Evolutionary conservation across 2,113 vertebrate genomes (phyloP).

Genomic region (Rallus limicola): DNA sequence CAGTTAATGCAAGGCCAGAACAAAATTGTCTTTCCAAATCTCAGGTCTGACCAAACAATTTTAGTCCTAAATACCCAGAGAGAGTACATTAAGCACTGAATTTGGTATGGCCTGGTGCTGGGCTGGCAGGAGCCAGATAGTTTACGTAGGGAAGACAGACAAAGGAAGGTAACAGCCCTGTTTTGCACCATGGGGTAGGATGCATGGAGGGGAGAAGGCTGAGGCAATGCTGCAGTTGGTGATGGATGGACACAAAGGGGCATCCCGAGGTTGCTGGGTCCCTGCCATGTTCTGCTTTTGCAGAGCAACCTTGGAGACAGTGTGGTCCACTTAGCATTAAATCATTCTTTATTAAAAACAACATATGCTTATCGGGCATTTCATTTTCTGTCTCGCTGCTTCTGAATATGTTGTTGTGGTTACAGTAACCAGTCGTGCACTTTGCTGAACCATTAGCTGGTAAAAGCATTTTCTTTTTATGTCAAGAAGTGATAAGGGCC

Average conservation of each 20-base stretch:
- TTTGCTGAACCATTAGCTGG: constrained; percentile 53
- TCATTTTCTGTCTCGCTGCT: constrained; percentile 46
- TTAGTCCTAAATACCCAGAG: background rate
- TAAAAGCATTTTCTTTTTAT: constrained; percentile 44
- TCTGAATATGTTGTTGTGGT: constrained; percentile 29
- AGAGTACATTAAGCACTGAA: background rate
- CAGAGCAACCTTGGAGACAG: background rate
- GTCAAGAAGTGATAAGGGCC: constrained; percentile 21
- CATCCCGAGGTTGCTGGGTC: fast-evolving
- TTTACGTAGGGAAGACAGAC: background rate
- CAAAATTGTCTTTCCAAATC: background rate
- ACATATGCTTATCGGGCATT: background rate
- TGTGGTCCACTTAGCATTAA: background rate
- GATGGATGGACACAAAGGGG: background rate
- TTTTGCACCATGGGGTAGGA: background rate
- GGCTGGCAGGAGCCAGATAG: background rate
- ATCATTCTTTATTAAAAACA: constrained; percentile 47
- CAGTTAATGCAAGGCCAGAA: background rate
- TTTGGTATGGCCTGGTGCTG: background rate
- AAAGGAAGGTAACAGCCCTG: background rate
- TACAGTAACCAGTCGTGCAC: constrained; percentile 31
- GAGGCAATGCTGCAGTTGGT: background rate
- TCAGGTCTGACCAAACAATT: background rate
- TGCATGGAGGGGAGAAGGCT: fast-evolving
- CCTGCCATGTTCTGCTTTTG: background rate